Percentiles rank a stretch among this genome's conserved stretches.
These are phyloP conservation scores for Xerus rutilus DNA, from an alignment of 2,797 vertebrate genomes.

Conservation along the genomic window DNA sequence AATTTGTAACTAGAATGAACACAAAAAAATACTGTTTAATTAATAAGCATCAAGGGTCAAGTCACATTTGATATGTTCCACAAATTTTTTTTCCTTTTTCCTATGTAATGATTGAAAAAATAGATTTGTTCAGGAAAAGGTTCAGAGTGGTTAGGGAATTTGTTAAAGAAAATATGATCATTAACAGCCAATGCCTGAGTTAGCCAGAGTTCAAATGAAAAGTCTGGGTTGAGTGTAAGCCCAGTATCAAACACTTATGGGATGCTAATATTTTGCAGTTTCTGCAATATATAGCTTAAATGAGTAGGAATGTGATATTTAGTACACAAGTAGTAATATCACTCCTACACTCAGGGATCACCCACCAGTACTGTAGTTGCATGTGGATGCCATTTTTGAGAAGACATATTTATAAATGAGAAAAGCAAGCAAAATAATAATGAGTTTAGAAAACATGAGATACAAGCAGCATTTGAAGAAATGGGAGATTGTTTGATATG, in stretches of 20 bases:
- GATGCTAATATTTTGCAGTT: background rate
- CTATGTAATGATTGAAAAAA: background rate
- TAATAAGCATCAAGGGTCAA: background rate
- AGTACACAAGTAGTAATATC: background rate
- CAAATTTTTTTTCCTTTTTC: background rate
- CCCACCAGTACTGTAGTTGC: background rate
- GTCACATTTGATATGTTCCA: background rate
- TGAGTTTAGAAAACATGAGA: background rate
- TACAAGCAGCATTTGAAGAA: background rate
- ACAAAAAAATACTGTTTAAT: background rate
- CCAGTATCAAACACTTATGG: background rate
- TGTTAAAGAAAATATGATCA: background rate
- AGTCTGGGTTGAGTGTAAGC: background rate
- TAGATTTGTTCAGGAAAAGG: background rate
- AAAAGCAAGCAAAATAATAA: background rate
- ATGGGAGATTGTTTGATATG: background rate
- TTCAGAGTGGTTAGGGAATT: background rate
- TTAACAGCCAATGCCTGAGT: background rate
- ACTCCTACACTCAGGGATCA: background rate
- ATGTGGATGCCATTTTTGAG: background rate
- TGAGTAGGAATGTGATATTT: background rate
- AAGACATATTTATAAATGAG: background rate
- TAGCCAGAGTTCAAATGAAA: background rate
- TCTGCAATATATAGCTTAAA: background rate
- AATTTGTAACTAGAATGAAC: background rate